Evolutionary conservation across 2,113 vertebrate genomes (phyloP), one percentile per base, ranked within the genome.

Genomic region (Alligator sinensis): DNA sequence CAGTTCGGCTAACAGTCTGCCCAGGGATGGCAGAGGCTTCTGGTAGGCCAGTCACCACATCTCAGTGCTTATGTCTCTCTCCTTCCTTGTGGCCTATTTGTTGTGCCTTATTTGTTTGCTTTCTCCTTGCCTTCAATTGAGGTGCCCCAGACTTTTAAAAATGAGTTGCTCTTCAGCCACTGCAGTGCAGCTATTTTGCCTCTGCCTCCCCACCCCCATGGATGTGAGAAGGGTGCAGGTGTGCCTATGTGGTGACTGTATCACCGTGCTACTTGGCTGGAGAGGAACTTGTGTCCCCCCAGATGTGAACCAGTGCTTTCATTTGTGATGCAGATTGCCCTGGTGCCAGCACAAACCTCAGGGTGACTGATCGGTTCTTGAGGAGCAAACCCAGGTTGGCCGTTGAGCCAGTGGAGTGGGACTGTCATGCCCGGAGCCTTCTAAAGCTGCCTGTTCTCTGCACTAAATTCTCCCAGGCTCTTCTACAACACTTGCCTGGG

Each of bases 181-280:
- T 19, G 74, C 2, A 22, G 47, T 1, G 3, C n/a, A 70, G 58
- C 62, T 7, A 9, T 28, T 16, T 61, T 22, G 54, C 27, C 38
- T 54, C 54, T 59, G 54, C 60, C 25, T 1, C 0, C 27, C 57
- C 60, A 18, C 24, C 30, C 30, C 72, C 21, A 27, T 8, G 3
- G 9, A 4, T 4, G 7, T 11, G 11, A 58, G 80, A 22, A 13
- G 28, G 77, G 15, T 55, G 9, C 72, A 3, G 11, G 25, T 1
- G 3, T 12, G 24, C 1, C 2, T 1, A 18, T 6, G n/a, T 2
- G 0, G 54, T 14, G n/a, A 10, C 18, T 4, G 60, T 3, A 0
- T 47, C 15, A 3, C 6, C 18, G 54, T 4, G 21, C 55, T n/a
- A 1, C 34, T 1, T 21, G 38, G 0, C 74, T 5, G 38, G 70